phyloP scores from a whole-genome alignment of 2,888 invertebrate species.

The Scrobipalpa costella region DNA sequence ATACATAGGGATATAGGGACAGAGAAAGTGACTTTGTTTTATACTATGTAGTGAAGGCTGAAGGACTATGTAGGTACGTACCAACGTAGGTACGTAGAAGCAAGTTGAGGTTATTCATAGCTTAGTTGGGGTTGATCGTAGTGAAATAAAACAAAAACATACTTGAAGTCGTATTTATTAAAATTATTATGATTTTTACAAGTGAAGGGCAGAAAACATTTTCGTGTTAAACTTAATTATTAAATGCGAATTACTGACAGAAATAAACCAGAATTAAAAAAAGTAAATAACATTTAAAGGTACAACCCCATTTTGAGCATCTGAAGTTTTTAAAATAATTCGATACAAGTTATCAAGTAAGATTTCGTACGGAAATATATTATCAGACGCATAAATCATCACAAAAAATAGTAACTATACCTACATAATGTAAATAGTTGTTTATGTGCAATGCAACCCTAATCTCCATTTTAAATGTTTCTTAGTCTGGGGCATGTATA shows the following conservation, averaged over 20 bases:
- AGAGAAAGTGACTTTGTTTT: too few relatives aligned
- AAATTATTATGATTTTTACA: slow-evolving; percentile 24
- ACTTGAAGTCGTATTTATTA: slow-evolving; percentile 14
- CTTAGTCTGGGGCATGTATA: too few relatives aligned
- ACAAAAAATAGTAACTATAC: too few relatives aligned
- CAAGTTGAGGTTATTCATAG: too few relatives aligned
- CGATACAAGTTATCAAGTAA: not conserved
- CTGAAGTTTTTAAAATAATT: slow-evolving; percentile 31
- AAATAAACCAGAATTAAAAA: slow-evolving; percentile 21
- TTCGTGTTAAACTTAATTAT: slow-evolving; percentile 20
- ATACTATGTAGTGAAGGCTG: too few relatives aligned
- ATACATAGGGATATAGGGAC: too few relatives aligned
- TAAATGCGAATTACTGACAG: slow-evolving; percentile 23
- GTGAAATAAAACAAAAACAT: not conserved
- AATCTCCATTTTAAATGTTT: too few relatives aligned
- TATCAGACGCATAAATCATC: slow-evolving; percentile 33
- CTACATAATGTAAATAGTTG: too few relatives aligned
- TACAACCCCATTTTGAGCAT: slow-evolving; percentile 43
- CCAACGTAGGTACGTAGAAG: too few relatives aligned
- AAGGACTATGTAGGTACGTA: too few relatives aligned
- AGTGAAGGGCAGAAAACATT: slow-evolving; percentile 15
- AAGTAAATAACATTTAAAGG: slow-evolving; percentile 37
- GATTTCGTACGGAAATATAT: not conserved
- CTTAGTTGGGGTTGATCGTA: not conserved
- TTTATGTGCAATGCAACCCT: too few relatives aligned